Evolutionary conservation across 1,140 invertebrate species (phyloP), one percentile per base, ranked within the genome.

Genomic region (Harpegnathos saltator): DNA sequence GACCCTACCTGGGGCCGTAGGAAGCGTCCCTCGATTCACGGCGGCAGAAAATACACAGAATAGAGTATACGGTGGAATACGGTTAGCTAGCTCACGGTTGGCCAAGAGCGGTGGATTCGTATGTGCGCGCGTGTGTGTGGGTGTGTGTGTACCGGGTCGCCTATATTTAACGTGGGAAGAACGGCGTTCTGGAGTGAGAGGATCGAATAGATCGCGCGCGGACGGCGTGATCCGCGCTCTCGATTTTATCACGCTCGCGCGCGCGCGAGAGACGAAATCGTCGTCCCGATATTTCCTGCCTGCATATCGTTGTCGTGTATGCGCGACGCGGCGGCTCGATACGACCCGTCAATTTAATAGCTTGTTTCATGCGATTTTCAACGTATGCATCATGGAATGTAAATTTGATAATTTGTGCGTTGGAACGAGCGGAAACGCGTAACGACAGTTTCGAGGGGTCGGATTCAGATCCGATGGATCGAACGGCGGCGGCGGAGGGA

Each of bases 151-250:
- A n/a, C 24, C 54, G 69, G 69, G 56, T 73, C 78, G 68, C 69
- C 85, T 85, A 86, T 85, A 86, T 85, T 86, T 85, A 86, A 85
- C 74, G 29, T 73, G 44, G 56, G n/a, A 81, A 33, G 56, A 72
- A 62, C 52, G 56, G 33, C 19, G 56, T 81, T 81, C n/a, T 24
- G 54, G 26, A 73, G 38, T 48, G 59, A 9, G 58, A 61, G 29
- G 48, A 82, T 82, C 69, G 69, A 44, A 62, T 52, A 73, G 44
- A 73, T 50, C 56, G 38, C 38, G 38, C 33, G 38, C 38, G 38
- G 2, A 44, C 38, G 38, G 9, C 38, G 38, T 68, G 56, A 68
- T 44, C 50, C 15, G 11, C 22, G 12, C 11, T 24, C 17, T 69
- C 63, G 29, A 58, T 44, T 26, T 58, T 78, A 78, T 56, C 50